Base-by-base conservation (phyloP, 2,113 vertebrate species). In the Neoarius graeffei region DNA sequence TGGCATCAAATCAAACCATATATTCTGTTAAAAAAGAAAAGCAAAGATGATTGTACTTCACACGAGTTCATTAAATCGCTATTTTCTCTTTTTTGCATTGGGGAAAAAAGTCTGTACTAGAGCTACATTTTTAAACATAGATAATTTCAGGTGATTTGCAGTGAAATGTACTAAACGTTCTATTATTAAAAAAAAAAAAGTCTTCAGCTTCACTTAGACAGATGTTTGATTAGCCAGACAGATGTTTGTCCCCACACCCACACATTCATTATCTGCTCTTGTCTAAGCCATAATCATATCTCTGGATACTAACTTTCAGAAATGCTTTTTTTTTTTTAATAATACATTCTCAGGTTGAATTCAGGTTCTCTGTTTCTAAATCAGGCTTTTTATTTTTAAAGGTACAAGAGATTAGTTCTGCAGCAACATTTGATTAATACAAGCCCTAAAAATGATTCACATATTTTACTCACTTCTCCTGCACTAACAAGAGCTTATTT, bases 31-130 rank as follows among this genome's bases (percentile, higher is more conserved):
- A 77, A 52, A 7, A 11, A 20, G 11, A 76, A 23, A 50, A 76
- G 88, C 91, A 84, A 89, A 93, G 90, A 92, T 94, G 94, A 95
- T 95, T 95, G 94, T 94, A 93, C 93, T 92, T 96, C 94, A 95
- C 94, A 94, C 42, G 87, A 91, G 91, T 89, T 90, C 67, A 76
- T 76, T 74, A 86, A 50, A 66, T 82, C 66, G 27, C 73, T 64
- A 76, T 76, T 67, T 76, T 83, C 52, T 59, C 42, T 4, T 42
- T 23, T 85, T 77, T 85, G 17, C 17, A 52, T 25, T 13, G 0
- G 25, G 52, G 62, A 62, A 19, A 27, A 50, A 83, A 52, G 88
- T 67, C 82, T 90, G 69, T 86, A 50, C 20, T 89, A 85, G 48
- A 88, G 81, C 88, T 90, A 91, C 59, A 92, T 82, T 85, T 64